Percentiles rank a stretch among this genome's conserved stretches.
phyloP scores from a whole-genome alignment of 2,797 vertebrate genomes.

The Silurus aristotelis region DNA sequence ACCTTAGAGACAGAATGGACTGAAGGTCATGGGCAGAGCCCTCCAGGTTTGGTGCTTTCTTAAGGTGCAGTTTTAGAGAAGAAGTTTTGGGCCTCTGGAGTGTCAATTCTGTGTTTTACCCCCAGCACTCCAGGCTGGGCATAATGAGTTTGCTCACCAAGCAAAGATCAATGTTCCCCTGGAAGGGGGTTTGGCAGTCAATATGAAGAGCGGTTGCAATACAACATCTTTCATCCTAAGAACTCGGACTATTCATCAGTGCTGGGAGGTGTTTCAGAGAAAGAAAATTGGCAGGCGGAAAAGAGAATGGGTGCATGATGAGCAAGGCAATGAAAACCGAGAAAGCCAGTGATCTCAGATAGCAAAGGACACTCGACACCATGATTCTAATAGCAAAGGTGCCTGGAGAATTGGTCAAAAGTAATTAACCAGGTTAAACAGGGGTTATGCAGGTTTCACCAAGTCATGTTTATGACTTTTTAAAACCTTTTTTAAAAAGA shows the following conservation, averaged over 20 bases:
- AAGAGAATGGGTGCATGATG: conserved; percentile 43
- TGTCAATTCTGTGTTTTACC: conserved; percentile 30
- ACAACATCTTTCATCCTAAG: conserved; percentile 56
- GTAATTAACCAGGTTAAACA: background rate
- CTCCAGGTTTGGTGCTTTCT: conserved; percentile 58
- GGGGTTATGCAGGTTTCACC: no score
- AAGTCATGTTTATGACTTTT: no score
- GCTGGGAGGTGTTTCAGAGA: conserved; percentile 53
- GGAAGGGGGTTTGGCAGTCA: conserved; percentile 40
- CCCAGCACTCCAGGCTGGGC: conserved; percentile 35
- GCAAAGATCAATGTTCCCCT: conserved; percentile 52
- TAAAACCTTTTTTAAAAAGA: no score
- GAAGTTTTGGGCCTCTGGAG: conserved; percentile 34
- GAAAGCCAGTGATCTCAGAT: conserved; percentile 22
- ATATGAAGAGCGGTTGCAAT: conserved; percentile 39
- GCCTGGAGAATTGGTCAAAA: background rate
- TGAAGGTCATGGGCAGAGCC: conserved; percentile 59
- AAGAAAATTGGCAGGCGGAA: conserved; percentile 19
- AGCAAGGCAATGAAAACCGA: conserved; percentile 2
- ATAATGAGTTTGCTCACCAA: conserved; percentile 50
- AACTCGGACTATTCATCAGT: conserved; percentile 56
- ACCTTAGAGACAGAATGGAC: conserved; percentile 60
- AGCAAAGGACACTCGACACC: conserved; percentile 18
- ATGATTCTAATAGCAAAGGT: background rate
- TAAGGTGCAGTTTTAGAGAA: conserved; percentile 47